These are phyloP conservation scores for Balaeniceps rex DNA, from an alignment of 2,113 vertebrate species.

Conservation along the genomic window DNA sequence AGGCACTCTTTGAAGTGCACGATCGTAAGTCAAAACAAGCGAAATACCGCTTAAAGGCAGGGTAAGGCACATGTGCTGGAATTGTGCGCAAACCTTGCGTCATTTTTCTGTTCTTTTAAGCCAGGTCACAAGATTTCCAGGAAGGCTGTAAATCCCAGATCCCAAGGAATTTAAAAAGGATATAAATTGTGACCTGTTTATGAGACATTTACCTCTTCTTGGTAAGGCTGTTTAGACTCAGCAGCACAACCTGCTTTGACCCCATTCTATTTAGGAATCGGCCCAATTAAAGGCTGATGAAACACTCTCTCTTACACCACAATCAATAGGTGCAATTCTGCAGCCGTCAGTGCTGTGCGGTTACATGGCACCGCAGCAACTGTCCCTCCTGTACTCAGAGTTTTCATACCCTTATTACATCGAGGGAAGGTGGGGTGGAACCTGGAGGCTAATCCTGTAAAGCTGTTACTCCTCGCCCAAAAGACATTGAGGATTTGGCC, in stretches of 20 bases:
- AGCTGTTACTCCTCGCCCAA: not conserved
- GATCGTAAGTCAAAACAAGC: not conserved
- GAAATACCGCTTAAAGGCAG: not conserved
- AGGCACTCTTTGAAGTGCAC: not conserved
- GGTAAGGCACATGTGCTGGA: not conserved
- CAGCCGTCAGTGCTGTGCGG: not conserved
- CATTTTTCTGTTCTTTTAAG: not conserved
- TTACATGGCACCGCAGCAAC: not conserved
- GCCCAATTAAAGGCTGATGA: slow-evolving; percentile 58
- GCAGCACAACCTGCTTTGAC: slow-evolving; percentile 11
- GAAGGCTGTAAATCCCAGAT: not conserved
- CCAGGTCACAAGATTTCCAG: not conserved
- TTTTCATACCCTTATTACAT: not conserved
- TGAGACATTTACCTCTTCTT: not conserved
- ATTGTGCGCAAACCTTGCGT: not conserved
- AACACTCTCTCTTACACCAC: slow-evolving; percentile 5
- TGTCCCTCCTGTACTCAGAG: not conserved
- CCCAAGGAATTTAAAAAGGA: not conserved
- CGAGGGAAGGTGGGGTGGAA: not conserved
- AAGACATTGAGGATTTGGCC: not conserved
- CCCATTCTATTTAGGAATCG: slow-evolving; percentile 25
- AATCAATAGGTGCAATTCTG: slow-evolving; percentile 34
- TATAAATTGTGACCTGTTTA: slow-evolving; percentile 7
- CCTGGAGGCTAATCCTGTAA: not conserved
- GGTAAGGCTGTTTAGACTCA: slow-evolving; percentile 18